phyloP scores from a whole-genome alignment of 2,113 vertebrate species.

The Etheostoma cragini region DNA sequence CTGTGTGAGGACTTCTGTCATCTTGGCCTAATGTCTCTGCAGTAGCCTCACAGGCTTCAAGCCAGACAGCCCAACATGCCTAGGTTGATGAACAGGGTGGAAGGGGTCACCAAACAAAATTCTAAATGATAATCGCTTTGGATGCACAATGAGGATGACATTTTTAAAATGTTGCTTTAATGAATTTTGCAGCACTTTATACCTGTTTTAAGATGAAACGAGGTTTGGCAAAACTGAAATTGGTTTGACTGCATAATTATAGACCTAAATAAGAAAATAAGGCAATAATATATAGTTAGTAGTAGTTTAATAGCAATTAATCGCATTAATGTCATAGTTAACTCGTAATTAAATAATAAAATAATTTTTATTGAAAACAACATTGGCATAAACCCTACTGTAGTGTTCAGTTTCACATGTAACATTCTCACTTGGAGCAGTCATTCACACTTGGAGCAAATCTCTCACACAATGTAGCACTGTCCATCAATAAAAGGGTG shows the following conservation, averaged over 20 bases:
- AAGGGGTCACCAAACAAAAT: constrained; percentile 34
- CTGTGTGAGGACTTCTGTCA: constrained; percentile 73
- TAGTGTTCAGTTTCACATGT: too few relatives aligned
- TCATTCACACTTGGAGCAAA: too few relatives aligned
- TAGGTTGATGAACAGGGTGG: constrained; percentile 25
- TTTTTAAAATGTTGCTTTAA: background rate
- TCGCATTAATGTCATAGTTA: too few relatives aligned
- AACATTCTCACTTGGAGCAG: too few relatives aligned
- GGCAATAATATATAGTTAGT: background rate
- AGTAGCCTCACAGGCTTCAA: constrained; percentile 51
- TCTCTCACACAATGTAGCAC: too few relatives aligned
- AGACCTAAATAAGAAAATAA: background rate
- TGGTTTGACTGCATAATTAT: background rate
- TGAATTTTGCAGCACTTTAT: background rate
- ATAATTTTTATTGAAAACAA: too few relatives aligned
- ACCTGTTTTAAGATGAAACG: background rate
- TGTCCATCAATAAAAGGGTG: too few relatives aligned
- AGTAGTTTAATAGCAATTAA: too few relatives aligned
- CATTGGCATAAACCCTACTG: too few relatives aligned
- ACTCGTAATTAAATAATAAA: too few relatives aligned
- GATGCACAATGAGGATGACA: constrained; percentile 3
- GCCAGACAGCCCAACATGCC: constrained; percentile 39
- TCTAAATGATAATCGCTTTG: constrained; percentile 34
- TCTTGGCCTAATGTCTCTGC: constrained; percentile 66
- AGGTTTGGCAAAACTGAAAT: background rate